Evolutionary conservation across 2,797 vertebrate genomes (phyloP).

Genomic region (Sardinella longiceps): DNA sequence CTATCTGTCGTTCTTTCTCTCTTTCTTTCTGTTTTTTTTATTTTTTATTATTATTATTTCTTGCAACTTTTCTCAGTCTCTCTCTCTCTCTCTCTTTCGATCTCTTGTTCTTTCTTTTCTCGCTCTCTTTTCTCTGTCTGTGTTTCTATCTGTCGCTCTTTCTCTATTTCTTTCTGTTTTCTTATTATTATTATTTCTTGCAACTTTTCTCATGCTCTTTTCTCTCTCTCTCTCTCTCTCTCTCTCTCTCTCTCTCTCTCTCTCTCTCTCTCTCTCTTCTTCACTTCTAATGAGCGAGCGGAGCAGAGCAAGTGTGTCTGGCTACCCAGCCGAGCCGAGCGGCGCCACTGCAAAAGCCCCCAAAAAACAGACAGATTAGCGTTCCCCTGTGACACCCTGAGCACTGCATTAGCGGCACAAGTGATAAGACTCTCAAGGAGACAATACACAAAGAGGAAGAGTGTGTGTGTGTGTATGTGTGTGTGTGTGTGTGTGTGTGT

Average conservation of each 20-base stretch:
- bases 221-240: too few relatives aligned
- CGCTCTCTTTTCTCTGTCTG: too few relatives aligned
- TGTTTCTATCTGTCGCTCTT: too few relatives aligned
- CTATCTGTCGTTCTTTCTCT: neutral
- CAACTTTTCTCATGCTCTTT: too few relatives aligned
- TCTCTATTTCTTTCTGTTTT: constrained; percentile 40
- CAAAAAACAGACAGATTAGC: constrained; percentile 20
- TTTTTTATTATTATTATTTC: too few relatives aligned
- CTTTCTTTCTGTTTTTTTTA: neutral
- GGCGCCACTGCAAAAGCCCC: constrained; percentile 21
- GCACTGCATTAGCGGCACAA: constrained; percentile 33
- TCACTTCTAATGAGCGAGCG: neutral
- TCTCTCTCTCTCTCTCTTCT: neutral
- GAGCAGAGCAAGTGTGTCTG: neutral
- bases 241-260: neutral
- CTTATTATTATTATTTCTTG: too few relatives aligned
- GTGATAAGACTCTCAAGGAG: constrained; percentile 16
- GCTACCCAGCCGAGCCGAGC: constrained; percentile 5
- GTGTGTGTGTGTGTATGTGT: neutral
- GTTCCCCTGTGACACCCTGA: constrained; percentile 1
- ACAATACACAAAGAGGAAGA: constrained; percentile 5
- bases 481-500: too few relatives aligned
- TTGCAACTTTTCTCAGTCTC: too few relatives aligned
- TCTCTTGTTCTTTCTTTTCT: too few relatives aligned
- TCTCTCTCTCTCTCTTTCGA: constrained; percentile 59